These are phyloP conservation scores for Cathartes aura DNA, from an alignment of 2,113 vertebrate species.

Conservation along the genomic window DNA sequence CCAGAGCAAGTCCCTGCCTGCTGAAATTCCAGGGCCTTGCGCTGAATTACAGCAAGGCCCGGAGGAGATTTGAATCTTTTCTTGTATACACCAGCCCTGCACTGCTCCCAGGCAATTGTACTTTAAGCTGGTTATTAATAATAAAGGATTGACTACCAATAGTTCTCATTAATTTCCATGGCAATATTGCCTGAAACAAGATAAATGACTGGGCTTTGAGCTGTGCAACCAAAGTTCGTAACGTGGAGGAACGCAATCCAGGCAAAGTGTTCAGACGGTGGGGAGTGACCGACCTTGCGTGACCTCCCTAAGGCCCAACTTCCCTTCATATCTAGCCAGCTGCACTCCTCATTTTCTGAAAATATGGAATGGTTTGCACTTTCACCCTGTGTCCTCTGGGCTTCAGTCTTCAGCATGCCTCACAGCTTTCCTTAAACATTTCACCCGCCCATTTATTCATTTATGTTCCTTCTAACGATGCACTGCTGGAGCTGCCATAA, in stretches of 20 bases:
- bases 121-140: background rate
- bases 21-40: constrained; percentile 17
- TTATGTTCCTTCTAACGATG: background rate
- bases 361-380: background rate
- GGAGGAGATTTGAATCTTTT: background rate
- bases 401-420: background rate
- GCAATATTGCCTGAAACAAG: background rate
- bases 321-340: background rate
- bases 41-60: background rate
- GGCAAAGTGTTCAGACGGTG: background rate
- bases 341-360: background rate
- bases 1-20: constrained; percentile 15
- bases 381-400: background rate
- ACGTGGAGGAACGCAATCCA: background rate
- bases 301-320: background rate
- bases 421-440: background rate
- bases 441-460: background rate
- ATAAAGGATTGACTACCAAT: background rate
- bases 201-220: background rate
- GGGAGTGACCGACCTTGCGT: background rate
- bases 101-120: background rate
- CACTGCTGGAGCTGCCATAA: background rate
- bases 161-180: background rate
- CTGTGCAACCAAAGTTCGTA: background rate
- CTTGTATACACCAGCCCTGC: background rate